These are phyloP conservation scores for Diplolepis rosae DNA, from an alignment of 2,888 invertebrate genomes.

Conservation along the genomic window DNA sequence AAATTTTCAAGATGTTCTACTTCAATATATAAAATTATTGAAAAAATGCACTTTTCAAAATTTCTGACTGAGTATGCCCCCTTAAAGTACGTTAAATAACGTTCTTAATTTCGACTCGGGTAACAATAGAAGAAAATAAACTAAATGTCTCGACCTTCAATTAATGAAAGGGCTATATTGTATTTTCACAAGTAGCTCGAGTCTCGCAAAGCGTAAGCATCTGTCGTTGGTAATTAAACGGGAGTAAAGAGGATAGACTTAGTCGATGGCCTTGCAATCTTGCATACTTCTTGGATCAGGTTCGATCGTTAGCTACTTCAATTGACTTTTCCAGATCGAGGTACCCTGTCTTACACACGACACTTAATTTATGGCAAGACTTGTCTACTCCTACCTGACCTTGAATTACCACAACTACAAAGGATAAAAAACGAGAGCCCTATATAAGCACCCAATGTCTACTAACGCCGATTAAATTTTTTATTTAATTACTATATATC, in stretches of 20 bases:
- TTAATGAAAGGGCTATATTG: background rate
- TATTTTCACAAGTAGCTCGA: background rate
- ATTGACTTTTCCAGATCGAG: slow-evolving; percentile 15
- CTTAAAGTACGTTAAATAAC: too few species aligned
- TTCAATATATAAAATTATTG: too few species aligned
- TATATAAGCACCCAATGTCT: slow-evolving; percentile 1
- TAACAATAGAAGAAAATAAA: background rate
- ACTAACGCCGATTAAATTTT: slow-evolving; percentile 16
- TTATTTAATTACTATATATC: background rate
- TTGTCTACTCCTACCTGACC: slow-evolving; percentile 5
- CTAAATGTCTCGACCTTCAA: background rate
- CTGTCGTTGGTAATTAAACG: slow-evolving; percentile 26
- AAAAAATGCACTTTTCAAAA: too few species aligned
- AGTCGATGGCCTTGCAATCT: slow-evolving; percentile 14
- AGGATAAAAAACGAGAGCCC: background rate
- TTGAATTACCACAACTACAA: slow-evolving; percentile 15
- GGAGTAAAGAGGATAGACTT: slow-evolving; percentile 14
- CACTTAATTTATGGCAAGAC: slow-evolving; percentile 24
- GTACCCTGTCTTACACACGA: slow-evolving; percentile 5
- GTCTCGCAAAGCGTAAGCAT: background rate
- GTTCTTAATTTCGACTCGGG: too few species aligned
- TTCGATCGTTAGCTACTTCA: slow-evolving; percentile 24
- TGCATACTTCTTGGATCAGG: slow-evolving; percentile 4
- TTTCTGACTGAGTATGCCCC: too few species aligned
- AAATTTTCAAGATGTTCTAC: too few species aligned